A percentile compares a stretch with the other conserved stretches of the same genome.
phyloP scores from a whole-genome alignment of 2,888 invertebrate genomes.

The Tanytarsus gracilentus region DNA sequence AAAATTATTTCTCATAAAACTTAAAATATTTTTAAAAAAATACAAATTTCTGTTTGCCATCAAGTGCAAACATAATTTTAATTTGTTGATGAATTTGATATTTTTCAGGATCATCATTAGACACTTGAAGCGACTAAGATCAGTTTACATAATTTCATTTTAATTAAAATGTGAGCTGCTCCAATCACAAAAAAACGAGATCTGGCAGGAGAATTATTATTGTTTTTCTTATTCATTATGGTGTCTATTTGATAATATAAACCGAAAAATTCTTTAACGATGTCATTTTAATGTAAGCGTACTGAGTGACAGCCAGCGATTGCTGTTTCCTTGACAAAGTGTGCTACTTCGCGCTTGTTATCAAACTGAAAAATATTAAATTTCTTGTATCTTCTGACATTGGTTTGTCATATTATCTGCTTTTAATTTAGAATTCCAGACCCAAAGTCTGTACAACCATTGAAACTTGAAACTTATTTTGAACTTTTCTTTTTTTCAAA shows the following conservation, averaged over 20 bases:
- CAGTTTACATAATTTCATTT: constrained; percentile 27
- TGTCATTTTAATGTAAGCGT: constrained; percentile 12
- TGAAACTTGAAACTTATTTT: constrained; percentile 1
- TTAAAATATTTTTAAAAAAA: neutral
- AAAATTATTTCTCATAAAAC: no score
- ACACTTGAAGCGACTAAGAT: constrained; percentile 19
- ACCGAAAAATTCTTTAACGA: constrained; percentile 12
- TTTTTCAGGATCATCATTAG: constrained; percentile 23
- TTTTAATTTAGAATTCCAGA: no score
- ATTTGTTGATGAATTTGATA: constrained; percentile 17
- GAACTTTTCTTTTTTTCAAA: neutral
- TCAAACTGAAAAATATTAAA: constrained; percentile 7
- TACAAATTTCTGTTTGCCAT: neutral
- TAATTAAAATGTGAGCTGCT: constrained; percentile 25
- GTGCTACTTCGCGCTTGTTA: constrained; percentile 9
- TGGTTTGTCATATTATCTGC: neutral
- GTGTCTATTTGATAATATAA: neutral
- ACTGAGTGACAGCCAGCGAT: neutral
- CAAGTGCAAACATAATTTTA: constrained; percentile 7
- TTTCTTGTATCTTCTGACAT: constrained; percentile 4
- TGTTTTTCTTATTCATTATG: neutral
- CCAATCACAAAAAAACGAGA: constrained; percentile 14
- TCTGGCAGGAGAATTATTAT: neutral
- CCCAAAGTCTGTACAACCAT: neutral
- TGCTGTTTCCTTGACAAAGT: neutral